A percentile compares a stretch with the other conserved stretches of the same genome.
Evolutionary conservation across 1,140 invertebrate genomes (phyloP).

Genomic region (Drosophila serrata): DNA sequence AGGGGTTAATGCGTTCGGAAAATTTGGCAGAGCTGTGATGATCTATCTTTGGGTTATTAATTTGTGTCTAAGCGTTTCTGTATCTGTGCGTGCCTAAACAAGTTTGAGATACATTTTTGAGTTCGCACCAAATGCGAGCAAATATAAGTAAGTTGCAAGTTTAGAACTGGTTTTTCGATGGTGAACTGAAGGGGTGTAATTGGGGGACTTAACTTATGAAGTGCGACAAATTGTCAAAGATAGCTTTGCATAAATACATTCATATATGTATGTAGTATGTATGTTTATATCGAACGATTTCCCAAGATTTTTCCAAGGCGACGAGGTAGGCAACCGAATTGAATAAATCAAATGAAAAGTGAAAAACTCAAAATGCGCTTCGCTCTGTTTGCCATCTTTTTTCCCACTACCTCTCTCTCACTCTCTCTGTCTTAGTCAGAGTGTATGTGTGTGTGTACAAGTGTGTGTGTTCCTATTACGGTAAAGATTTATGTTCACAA

Average conservation of each 20-base stretch:
- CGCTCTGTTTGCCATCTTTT: conserved; percentile 41
- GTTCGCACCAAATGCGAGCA: conserved; percentile 10
- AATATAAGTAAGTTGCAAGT: conserved; percentile 9
- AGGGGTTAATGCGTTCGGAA: not conserved
- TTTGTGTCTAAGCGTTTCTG: conserved; percentile 26
- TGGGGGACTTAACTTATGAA: conserved; percentile 25
- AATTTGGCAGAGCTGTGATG: conserved; percentile 34
- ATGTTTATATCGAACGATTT: conserved; percentile 16
- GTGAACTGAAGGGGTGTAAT: no score
- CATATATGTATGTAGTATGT: not conserved
- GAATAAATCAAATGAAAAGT: conserved; percentile 60
- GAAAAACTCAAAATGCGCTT: conserved; percentile 38
- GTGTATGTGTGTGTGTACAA: conserved; percentile 22
- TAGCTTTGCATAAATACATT: conserved; percentile 6
- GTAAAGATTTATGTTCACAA: conserved; percentile 68
- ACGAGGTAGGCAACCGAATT: conserved; percentile 54
- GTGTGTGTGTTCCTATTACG: conserved; percentile 62
- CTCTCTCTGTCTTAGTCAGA: not conserved
- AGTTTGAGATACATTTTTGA: conserved; percentile 47
- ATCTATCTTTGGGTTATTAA: conserved; percentile 48
- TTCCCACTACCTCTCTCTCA: not conserved
- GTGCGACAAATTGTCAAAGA: conserved; percentile 39
- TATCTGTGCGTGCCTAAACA: conserved; percentile 49
- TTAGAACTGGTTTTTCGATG: conserved; percentile 38
- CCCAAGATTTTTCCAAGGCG: conserved; percentile 41